These are phyloP conservation scores for Amblyraja radiata DNA, from an alignment of 2,797 vertebrate species.

Conservation along the genomic window DNA sequence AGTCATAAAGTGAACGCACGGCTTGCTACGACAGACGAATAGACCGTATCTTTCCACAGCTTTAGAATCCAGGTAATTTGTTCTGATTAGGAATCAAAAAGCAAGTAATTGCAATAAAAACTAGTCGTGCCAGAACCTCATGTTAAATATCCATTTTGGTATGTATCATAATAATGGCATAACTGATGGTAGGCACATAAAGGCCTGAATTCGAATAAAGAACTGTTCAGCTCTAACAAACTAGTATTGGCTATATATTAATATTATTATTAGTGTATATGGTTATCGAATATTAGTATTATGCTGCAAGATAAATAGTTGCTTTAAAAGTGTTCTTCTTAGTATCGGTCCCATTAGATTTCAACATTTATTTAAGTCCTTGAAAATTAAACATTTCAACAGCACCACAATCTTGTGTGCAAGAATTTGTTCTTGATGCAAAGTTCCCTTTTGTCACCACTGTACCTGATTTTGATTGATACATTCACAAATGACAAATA, in stretches of 20 bases:
- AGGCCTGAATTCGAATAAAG: not conserved
- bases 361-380: not conserved
- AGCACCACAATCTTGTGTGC: not conserved
- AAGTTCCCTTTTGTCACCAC: not conserved
- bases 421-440: not conserved
- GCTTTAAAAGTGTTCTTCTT: not conserved
- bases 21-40: slow-evolving; percentile 25
- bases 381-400: not conserved
- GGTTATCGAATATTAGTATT: not conserved
- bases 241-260: no score
- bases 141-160: not conserved
- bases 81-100: slow-evolving; percentile 6
- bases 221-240: not conserved
- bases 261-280: no score
- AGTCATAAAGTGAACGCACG: not conserved
- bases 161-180: not conserved
- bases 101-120: slow-evolving; percentile 1
- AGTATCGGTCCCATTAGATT: no score
- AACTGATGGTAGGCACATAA: not conserved
- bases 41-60: slow-evolving; percentile 26
- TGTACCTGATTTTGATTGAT: not conserved
- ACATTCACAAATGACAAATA: not conserved
- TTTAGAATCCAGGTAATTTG: slow-evolving; percentile 19
- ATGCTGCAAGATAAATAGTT: not conserved
- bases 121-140: not conserved